These are phyloP conservation scores for Meloidogyne hapla DNA, from an alignment of 1,140 invertebrate genomes.

Conservation along the genomic window DNA sequence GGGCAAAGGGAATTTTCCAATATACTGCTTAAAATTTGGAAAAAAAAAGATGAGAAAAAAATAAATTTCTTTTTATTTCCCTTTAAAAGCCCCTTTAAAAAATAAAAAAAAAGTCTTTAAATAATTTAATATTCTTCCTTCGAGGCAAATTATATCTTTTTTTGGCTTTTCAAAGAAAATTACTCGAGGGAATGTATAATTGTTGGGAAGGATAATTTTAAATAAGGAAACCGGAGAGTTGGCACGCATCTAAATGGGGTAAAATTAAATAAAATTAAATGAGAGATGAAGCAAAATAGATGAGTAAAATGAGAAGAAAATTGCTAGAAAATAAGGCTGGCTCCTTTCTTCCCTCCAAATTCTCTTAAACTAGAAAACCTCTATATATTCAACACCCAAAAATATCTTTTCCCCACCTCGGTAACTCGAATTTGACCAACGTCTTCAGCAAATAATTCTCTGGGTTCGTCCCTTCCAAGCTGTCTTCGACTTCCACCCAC, in stretches of 20 bases:
- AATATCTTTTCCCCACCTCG: background rate
- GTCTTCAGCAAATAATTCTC: constrained; percentile 2
- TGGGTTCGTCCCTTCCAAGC: background rate
- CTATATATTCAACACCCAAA: background rate
- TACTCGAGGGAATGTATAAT: background rate
- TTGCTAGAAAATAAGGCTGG: background rate
- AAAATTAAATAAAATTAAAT: constrained; percentile 4
- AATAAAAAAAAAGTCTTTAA: too few relatives aligned
- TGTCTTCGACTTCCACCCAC: background rate
- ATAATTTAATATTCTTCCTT: too few relatives aligned
- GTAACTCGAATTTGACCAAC: background rate
- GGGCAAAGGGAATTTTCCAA: background rate
- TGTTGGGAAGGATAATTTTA: background rate
- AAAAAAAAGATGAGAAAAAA: background rate
- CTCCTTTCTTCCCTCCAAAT: too few relatives aligned
- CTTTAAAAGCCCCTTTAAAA: too few relatives aligned
- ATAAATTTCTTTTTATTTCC: background rate
- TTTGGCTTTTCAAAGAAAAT: background rate
- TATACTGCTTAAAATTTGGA: background rate
- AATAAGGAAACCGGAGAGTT: background rate
- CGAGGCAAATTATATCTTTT: too few relatives aligned
- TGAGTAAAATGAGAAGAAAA: background rate
- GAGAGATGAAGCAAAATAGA: background rate
- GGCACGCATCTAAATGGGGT: background rate
- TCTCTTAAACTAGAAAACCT: too few relatives aligned